These are phyloP conservation scores for Gulo gulo DNA, from an alignment of 2,113 vertebrate species.

Conservation along the genomic window DNA sequence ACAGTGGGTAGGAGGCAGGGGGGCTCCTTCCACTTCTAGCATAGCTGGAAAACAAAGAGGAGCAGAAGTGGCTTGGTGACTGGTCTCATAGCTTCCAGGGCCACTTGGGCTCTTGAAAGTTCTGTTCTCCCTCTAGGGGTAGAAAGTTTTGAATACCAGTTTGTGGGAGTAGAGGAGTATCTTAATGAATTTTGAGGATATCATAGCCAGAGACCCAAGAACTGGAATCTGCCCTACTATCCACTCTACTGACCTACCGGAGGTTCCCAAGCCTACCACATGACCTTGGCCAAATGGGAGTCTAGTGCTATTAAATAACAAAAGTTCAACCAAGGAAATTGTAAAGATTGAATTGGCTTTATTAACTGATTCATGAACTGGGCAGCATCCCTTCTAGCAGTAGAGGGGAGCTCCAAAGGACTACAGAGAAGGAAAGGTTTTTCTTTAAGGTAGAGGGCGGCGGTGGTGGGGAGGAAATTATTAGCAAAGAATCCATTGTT, in stretches of 20 bases:
- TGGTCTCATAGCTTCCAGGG: neutral
- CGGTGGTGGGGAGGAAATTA: neutral
- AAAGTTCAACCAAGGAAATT: neutral
- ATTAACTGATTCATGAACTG: neutral
- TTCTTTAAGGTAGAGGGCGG: neutral
- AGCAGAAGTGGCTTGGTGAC: no score
- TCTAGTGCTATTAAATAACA: neutral
- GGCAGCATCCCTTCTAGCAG: neutral
- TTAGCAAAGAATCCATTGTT: neutral
- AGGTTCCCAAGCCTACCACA: neutral
- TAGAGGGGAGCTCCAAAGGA: neutral
- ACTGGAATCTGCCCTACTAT: fast-evolving
- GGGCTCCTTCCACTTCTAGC: neutral
- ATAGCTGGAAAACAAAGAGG: neutral
- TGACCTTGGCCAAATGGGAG: neutral
- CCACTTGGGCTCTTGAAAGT: neutral
- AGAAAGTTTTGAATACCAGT: neutral
- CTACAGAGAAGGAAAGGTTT: neutral
- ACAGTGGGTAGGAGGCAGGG: neutral
- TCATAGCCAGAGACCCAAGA: neutral
- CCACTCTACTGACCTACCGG: fast-evolving
- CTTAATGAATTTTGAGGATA: neutral
- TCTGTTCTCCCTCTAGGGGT: neutral
- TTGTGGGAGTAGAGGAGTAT: neutral
- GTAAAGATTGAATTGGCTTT: neutral